A percentile compares a stretch with the other conserved stretches of the same genome.
These are phyloP conservation scores for Psix sp. DNA, from an alignment of 1,140 invertebrate genomes.

Conservation along the genomic window DNA sequence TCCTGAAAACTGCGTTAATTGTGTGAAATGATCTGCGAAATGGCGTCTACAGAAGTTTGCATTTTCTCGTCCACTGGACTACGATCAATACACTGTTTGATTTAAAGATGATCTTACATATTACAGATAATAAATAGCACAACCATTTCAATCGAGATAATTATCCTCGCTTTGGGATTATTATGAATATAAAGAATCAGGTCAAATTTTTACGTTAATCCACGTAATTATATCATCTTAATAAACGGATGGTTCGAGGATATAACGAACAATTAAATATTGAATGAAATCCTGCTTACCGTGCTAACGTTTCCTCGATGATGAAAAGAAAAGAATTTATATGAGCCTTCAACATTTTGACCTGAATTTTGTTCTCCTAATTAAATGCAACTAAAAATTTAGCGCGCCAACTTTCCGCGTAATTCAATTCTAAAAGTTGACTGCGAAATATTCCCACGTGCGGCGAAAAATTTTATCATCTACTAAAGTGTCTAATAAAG, in stretches of 20 bases:
- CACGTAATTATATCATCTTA: too few relatives aligned
- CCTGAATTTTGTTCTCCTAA: conserved; percentile 42
- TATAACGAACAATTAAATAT: too few relatives aligned
- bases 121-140: too few relatives aligned
- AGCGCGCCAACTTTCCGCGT: conserved; percentile 38
- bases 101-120: conserved; percentile 13
- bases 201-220: too few relatives aligned
- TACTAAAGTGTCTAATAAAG: conserved; percentile 13
- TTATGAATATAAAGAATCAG: too few relatives aligned
- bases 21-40: conserved; percentile 43
- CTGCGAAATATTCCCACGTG: conserved; percentile 15
- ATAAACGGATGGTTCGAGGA: too few relatives aligned
- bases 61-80: conserved; percentile 10
- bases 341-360: conserved; percentile 43
- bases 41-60: conserved; percentile 21
- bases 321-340: conserved; percentile 18
- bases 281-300: too few relatives aligned
- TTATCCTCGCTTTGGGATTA: too few relatives aligned
- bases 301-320: too few relatives aligned
- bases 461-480: conserved; percentile 28
- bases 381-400: conserved; percentile 42
- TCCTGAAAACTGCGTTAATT: conserved; percentile 35
- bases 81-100: conserved; percentile 17
- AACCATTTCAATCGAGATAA: too few relatives aligned
- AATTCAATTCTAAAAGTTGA: conserved; percentile 31